Evolutionary conservation across 1,140 invertebrate genomes (phyloP).

Genomic region (Scaptomyza graminum): DNA sequence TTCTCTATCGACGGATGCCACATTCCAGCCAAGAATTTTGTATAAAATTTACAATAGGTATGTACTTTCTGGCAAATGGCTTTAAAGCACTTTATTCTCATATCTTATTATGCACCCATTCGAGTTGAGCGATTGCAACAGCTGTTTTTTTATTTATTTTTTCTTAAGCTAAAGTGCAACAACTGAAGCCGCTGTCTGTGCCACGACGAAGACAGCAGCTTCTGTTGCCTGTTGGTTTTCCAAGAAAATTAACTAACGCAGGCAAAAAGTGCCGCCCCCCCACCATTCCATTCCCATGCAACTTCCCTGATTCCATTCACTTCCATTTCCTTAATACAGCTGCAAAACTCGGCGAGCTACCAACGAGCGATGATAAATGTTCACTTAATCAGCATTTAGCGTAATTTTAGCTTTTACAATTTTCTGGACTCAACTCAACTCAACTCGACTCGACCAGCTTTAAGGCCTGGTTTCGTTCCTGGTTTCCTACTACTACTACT

Average conservation of each 20-base stretch:
- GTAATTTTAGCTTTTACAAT: conserved; percentile 82
- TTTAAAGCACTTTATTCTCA: conserved; percentile 20
- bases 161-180: conserved; percentile 26
- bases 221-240: conserved; percentile 70
- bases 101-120: conserved; percentile 44
- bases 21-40: no score
- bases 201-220: conserved; percentile 41
- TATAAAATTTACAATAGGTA: neutral
- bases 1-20: neutral
- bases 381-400: conserved; percentile 84
- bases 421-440: conserved; percentile 51
- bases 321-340: conserved; percentile 48
- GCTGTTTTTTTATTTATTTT: conserved; percentile 44
- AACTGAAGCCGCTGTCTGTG: conserved; percentile 6
- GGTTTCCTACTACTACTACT: conserved; percentile 12
- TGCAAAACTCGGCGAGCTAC: conserved; percentile 27
- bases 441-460: no score
- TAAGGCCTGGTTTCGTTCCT: neutral
- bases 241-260: conserved; percentile 78
- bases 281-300: conserved; percentile 4
- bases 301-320: conserved; percentile 49
- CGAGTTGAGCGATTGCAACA: conserved; percentile 38
- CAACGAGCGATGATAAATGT: conserved; percentile 83
- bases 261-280: conserved; percentile 46
- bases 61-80: neutral